Base-by-base conservation (phyloP, 2,113 vertebrate species). In the Dicentrarchus labrax region DNA sequence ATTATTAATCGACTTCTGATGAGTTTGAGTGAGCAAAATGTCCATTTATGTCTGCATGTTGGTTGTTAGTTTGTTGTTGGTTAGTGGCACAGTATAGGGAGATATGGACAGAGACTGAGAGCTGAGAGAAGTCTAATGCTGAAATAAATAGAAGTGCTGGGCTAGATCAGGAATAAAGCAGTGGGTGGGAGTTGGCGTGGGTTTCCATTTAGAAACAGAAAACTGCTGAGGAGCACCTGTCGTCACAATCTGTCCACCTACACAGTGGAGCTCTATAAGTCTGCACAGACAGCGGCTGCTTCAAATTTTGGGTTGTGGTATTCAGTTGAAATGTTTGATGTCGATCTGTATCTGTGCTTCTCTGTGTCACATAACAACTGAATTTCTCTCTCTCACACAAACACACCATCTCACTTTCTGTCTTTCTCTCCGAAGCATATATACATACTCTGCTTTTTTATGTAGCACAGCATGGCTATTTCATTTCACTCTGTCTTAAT, bases 221-320 rank as follows among this genome's bases (percentile, higher is more conserved):
- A 88, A 78, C 90, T 86, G 91, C 91, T 72, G 92, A 88, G 92
- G 79, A 80, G 86, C 93, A 93, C 94, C 93, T 94, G 92, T 88
- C 89, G 62, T 76, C 79, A 78, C 91, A 90, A 91, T 94, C 92
- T 93, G 93, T 92, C 88, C 91, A 80, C 86, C 84, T 91, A 85
- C 86, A 72, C 86, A 72, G 12, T 71, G 77, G 1, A 62, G 72
- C 86, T 85, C 70, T 68, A 61, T 10, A 6, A 72, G 72, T 80
- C 72, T 73, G 66, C 75, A 72, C 82, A 83, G 75, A 70, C 70
- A 67, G 86, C 5, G 61, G 72, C 83, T 45, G 88, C 80, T 72
- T 76, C 69, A 43, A 22, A 76, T 61, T 41, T 22, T 38, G 19
- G 50, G 22, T 15, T 62, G 71, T 16, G 39, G 24, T 59, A 51